These are phyloP conservation scores for Kryphioiulus occultus DNA, from an alignment of 2,888 invertebrate genomes.

Conservation along the genomic window DNA sequence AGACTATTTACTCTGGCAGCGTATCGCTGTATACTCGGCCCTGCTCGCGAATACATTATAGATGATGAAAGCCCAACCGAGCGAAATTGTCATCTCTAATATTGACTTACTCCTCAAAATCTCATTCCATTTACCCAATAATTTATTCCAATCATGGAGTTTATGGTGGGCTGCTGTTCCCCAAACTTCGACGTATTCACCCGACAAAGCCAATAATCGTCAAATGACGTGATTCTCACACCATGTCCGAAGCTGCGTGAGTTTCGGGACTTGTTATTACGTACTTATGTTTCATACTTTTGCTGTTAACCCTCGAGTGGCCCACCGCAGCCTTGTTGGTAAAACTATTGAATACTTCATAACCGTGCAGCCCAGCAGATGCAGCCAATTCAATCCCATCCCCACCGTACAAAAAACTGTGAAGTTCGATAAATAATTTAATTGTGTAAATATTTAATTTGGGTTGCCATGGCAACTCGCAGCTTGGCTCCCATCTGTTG, in stretches of 20 bases:
- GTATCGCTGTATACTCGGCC: not conserved
- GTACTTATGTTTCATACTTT: not conserved
- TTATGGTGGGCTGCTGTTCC: not conserved
- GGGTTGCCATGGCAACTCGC: not conserved
- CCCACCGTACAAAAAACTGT: not conserved
- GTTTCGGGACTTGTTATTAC: not conserved
- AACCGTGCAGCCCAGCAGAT: not conserved
- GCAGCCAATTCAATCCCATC: not conserved
- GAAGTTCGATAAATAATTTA: not conserved
- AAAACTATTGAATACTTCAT: not conserved
- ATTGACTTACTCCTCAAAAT: not conserved
- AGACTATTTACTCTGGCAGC: not conserved
- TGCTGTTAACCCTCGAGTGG: not conserved
- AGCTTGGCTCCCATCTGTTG: not conserved
- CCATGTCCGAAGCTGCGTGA: not conserved
- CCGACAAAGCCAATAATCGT: not conserved
- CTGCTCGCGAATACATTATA: not conserved
- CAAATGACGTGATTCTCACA: not conserved
- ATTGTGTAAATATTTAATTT: not conserved
- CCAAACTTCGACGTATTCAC: not conserved
- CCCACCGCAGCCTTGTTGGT: not conserved
- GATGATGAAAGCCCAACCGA: constrained; percentile 5
- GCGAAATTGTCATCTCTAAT: constrained; percentile 5
- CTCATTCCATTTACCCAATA: constrained; percentile 5
- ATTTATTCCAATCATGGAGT: constrained; percentile 5